Conservation (phyloP, 2,113 vertebrate genomes). For the Microtus ochrogaster region DNA sequence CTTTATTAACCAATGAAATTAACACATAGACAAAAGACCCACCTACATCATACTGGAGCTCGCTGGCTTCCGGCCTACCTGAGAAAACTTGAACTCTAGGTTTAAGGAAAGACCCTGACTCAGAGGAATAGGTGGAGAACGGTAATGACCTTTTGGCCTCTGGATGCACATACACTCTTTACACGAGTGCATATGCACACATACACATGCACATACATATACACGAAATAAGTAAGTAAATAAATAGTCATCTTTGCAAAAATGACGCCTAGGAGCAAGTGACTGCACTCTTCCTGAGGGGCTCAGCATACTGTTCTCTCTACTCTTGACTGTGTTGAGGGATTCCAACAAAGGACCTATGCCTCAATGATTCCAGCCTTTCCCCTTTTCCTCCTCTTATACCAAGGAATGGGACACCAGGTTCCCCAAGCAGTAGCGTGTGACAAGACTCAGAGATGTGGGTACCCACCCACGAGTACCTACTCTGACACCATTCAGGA, state of each 20-base stretch:
- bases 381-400: neutral
- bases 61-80: neutral
- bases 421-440: no score
- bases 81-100: neutral
- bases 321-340: neutral
- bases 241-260: neutral
- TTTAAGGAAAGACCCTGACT: neutral
- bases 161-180: neutral
- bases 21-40: no score
- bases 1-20: no score
- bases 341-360: neutral
- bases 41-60: no score
- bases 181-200: neutral
- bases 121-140: neutral
- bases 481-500: no score
- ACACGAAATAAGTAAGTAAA: neutral
- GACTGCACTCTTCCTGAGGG: neutral
- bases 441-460: neutral
- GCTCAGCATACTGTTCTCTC: neutral
- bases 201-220: neutral
- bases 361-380: neutral
- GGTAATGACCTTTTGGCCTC: neutral
- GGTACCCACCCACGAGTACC: neutral
- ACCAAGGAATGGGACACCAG: neutral
- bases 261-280: neutral